Evolutionary conservation across 2,888 invertebrate genomes (phyloP).

Genomic region (Metacarcinus magister): DNA sequence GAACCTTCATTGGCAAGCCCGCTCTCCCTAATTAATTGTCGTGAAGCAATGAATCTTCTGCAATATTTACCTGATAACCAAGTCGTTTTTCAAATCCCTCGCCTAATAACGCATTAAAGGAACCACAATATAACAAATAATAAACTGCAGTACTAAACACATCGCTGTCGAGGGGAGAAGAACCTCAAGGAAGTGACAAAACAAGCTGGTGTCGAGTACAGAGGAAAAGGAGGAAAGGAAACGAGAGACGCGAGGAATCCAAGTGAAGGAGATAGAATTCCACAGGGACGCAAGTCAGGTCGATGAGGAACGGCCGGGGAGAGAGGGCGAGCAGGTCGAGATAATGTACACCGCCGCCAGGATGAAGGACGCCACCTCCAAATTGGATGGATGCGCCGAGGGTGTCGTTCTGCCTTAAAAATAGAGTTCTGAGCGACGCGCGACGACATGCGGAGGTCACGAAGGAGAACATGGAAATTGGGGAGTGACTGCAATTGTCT

Average conservation of each 20-base stretch:
- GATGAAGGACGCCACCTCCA: slow-evolving; percentile 1
- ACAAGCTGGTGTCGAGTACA: not conserved
- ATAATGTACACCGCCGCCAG: slow-evolving; percentile 11
- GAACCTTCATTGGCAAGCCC: not conserved
- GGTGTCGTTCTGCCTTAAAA: not conserved
- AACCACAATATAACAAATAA: not conserved
- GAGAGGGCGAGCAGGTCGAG: slow-evolving; percentile 37
- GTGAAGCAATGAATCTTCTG: not conserved
- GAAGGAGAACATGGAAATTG: not conserved
- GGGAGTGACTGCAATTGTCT: slow-evolving; percentile 26
- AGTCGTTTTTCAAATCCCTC: not conserved
- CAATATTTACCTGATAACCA: not conserved
- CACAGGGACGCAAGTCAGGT: not conserved
- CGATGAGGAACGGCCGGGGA: slow-evolving; percentile 32
- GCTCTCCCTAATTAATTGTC: not conserved
- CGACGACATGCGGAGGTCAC: slow-evolving; percentile 1
- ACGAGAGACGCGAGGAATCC: not conserved
- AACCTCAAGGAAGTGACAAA: not conserved
- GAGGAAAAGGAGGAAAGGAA: not conserved
- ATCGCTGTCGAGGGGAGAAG: not conserved
- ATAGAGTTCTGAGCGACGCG: not conserved
- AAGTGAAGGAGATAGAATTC: not conserved
- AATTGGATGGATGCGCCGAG: slow-evolving; percentile 41
- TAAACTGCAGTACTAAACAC: not conserved
- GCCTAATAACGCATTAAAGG: not conserved